Conservation (phyloP, 2,113 vertebrate genomes). For the Ptilonorhynchus violaceus region DNA sequence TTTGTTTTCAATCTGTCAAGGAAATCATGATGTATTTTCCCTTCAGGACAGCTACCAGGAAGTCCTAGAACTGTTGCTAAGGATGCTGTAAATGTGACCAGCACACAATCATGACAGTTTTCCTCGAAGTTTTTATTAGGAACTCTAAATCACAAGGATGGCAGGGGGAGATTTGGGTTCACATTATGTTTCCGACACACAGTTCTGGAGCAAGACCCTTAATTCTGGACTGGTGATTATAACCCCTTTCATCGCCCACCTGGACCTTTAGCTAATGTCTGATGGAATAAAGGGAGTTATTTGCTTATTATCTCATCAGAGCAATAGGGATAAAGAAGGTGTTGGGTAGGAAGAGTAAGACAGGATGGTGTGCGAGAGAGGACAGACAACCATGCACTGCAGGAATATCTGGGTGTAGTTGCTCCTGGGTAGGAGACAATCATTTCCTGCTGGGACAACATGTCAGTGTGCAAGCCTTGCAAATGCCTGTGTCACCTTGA, state of each 20-base stretch:
- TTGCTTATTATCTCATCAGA: neutral
- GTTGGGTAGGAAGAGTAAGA: neutral
- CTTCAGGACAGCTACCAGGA: neutral
- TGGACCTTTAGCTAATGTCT: neutral
- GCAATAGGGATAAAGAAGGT: neutral
- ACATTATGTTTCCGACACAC: neutral
- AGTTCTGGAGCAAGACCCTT: neutral
- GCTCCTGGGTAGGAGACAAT: neutral
- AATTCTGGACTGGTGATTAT: neutral
- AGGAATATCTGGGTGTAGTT: neutral
- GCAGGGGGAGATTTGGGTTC: neutral
- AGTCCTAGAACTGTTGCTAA: neutral
- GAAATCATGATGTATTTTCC: neutral
- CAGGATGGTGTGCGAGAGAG: neutral
- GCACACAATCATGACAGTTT: neutral
- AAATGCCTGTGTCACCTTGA: neutral
- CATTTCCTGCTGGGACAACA: neutral
- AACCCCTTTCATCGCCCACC: neutral
- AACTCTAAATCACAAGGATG: neutral
- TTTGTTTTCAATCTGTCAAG: neutral
- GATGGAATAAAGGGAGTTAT: neutral
- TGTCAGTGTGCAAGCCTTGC: neutral
- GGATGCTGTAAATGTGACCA: neutral
- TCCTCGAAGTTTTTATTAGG: neutral
- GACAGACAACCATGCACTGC: neutral